Conservation (phyloP, 1,140 invertebrate genomes). For the Antheraea pernyi region DNA sequence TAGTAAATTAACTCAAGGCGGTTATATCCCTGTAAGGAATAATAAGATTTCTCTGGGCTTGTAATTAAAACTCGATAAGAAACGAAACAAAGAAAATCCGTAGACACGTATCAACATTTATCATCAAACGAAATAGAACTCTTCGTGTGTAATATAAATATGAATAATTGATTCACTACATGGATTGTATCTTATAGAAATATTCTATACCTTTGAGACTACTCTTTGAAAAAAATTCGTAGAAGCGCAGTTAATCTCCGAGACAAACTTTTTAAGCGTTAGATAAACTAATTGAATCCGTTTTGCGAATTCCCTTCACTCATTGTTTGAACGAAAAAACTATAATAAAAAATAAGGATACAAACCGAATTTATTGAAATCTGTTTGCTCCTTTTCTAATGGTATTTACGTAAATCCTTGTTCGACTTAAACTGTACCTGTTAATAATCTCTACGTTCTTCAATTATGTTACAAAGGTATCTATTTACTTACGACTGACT, state of each 20-base stretch:
- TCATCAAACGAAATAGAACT: too few species aligned
- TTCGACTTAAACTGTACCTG: constrained; percentile 67
- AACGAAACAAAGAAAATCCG: constrained; percentile 70
- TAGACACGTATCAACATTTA: background rate
- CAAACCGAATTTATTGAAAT: constrained; percentile 40
- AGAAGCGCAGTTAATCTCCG: constrained; percentile 29
- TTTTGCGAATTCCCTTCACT: constrained; percentile 57
- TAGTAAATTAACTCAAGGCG: constrained; percentile 60
- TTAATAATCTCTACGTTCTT: constrained; percentile 45
- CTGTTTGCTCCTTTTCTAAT: constrained; percentile 71
- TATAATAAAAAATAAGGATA: constrained; percentile 31
- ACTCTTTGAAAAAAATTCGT: background rate
- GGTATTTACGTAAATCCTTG: constrained; percentile 69
- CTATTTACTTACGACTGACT: constrained; percentile 60
- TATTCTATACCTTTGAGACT: background rate
- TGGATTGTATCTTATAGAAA: background rate
- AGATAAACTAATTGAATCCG: constrained; percentile 60
- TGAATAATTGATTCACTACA: too few species aligned
- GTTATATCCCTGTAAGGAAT: constrained; percentile 70
- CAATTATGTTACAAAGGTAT: constrained; percentile 43
- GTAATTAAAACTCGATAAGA: constrained; percentile 78
- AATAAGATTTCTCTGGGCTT: constrained; percentile 70
- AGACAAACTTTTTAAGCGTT: constrained; percentile 55
- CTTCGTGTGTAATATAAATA: too few species aligned
- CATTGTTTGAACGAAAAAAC: constrained; percentile 55